Conservation (phyloP, 2,888 invertebrate species). For the Hirtodrosophila cameraria region DNA sequence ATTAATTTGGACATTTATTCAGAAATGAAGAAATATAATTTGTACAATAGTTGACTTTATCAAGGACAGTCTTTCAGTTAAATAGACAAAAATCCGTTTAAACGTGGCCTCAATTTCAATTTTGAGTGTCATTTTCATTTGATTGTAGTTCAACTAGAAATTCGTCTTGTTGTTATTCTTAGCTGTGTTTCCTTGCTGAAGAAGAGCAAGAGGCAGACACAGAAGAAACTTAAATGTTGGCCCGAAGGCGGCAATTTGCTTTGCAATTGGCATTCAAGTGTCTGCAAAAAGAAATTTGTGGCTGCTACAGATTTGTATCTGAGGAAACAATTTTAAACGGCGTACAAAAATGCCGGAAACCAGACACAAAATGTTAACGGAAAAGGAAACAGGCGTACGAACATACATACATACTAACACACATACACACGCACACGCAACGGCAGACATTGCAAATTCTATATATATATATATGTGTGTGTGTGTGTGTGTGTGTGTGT, state of each 20-base stretch:
- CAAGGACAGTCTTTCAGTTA: constrained; percentile 1
- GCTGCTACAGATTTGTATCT: constrained; percentile 67
- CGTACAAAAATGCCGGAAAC: constrained; percentile 79
- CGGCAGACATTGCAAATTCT: constrained; percentile 10
- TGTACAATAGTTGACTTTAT: no score
- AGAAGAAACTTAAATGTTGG: constrained; percentile 65
- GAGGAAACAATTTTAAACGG: constrained; percentile 77
- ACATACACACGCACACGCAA: constrained; percentile 6
- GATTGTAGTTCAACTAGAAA: constrained; percentile 22
- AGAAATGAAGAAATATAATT: constrained; percentile 8
- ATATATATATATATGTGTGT: no score
- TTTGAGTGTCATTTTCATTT: constrained; percentile 15
- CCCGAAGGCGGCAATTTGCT: constrained; percentile 68
- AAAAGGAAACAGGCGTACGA: constrained; percentile 71
- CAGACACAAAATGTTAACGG: constrained; percentile 79
- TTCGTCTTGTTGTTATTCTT: constrained; percentile 6
- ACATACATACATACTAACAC: constrained; percentile 16
- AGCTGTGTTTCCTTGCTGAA: constrained; percentile 25
- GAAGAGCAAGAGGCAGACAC: no score
- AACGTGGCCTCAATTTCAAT: constrained; percentile 39
- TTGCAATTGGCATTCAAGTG: constrained; percentile 72
- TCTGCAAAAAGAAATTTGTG: constrained; percentile 53
- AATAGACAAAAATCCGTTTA: constrained; percentile 13
- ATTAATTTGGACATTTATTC: no score
- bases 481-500: constrained; percentile 9